Base-by-base conservation (phyloP, 2,888 invertebrate genomes). In the Aspidiotus rigidus region DNA sequence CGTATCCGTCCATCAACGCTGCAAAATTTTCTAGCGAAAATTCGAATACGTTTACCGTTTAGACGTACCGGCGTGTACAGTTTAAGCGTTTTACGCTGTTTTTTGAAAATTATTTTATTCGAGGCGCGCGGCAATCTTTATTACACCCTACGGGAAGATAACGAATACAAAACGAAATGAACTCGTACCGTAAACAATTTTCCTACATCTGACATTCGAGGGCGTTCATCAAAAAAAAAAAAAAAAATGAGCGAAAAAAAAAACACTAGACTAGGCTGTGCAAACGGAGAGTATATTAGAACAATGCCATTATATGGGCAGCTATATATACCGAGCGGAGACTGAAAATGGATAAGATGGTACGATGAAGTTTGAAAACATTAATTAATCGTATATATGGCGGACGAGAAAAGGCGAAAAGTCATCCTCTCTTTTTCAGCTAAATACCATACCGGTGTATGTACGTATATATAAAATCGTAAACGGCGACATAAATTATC, bases 301-400 rank as follows among this genome's bases (percentile, higher is more conserved):
- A 28, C 28, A 28, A 28, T 28, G 5, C 28, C 28, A 28, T 28
- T 28, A 28, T 28, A 28, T 28, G 28, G 28, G 28, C 28, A 3
- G 28, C 28, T 28, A 28, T 28, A 28, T 28, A 28, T 5, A 28
- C 28, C 28, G 28, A 28, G 28, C 28, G 28, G 28, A 28, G 28
- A 28, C 28, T 28, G 28, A 28, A 49, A 49, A 49, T 11, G 49
- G 11, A 49, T 49, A 49, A 49, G n/a, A n/a, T n/a, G 49, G 49
- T 13, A 49, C 11, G 49, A n/a, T n/a, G 49, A 49, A 49, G 49
- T 49, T 49, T 49, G n/a, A 49, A 49, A 49, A 49, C 49, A 49
- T 49, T 49, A 49, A 49, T 49, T 49, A 49, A 49, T 49, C n/a
- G 49, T 49, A 49, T 28, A 49, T 49, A 49, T n/a, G 49, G 49